A percentile compares a stretch with the other conserved stretches of the same genome.
These are phyloP conservation scores for Cephalopholis sonnerati DNA, from an alignment of 2,113 vertebrate species.

Conservation along the genomic window DNA sequence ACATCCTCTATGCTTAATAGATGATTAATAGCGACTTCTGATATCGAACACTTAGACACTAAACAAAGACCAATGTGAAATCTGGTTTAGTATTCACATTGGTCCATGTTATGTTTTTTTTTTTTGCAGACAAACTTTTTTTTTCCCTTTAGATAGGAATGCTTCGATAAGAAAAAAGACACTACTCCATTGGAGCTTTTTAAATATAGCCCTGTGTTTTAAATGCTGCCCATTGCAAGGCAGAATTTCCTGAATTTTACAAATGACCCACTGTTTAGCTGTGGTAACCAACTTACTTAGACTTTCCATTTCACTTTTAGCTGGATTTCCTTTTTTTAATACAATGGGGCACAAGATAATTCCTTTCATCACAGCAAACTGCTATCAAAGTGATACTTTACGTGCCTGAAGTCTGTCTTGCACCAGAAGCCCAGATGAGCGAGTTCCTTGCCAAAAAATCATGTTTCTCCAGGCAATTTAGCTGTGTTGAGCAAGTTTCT, in stretches of 20 bases:
- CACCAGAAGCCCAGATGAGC: neutral
- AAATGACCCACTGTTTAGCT: neutral
- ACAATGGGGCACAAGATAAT: neutral
- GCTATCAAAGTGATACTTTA: neutral
- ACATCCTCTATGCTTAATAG: neutral
- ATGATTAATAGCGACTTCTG: neutral
- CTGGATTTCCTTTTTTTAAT: neutral
- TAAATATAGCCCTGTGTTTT: neutral
- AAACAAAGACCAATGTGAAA: neutral
- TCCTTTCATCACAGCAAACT: neutral
- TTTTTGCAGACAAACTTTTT: neutral
- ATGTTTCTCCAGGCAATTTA: neutral
- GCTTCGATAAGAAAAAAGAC: too few relatives aligned
- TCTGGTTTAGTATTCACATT: neutral
- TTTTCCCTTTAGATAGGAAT: neutral
- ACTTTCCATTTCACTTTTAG: neutral
- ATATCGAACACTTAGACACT: neutral
- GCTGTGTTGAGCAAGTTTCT: conserved; percentile 19
- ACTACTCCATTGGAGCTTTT: neutral
- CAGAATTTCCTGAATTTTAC: neutral
- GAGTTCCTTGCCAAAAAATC: neutral
- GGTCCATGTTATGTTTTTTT: neutral
- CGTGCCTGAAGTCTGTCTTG: neutral
- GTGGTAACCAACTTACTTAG: neutral
- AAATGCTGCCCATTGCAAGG: neutral